Percentiles rank a stretch among this genome's conserved stretches.
Evolutionary conservation across 2,888 invertebrate genomes (phyloP).

Genomic region (Thereva unica): DNA sequence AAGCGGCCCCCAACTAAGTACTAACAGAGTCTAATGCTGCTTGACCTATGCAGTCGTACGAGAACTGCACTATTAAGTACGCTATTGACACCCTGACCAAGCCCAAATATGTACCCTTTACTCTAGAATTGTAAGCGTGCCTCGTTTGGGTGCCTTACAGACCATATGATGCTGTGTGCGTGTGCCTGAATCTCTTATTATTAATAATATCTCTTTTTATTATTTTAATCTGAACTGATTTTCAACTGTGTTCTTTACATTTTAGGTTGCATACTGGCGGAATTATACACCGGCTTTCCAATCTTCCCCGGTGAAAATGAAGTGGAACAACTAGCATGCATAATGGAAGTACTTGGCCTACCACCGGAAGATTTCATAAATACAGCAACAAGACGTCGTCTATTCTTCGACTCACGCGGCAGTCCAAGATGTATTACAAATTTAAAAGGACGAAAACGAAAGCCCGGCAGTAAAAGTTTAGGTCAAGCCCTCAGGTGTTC

Average conservation of each 20-base stretch:
- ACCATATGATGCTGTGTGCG: too few species aligned
- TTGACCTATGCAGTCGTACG: too few species aligned
- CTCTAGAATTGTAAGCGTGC: too few species aligned
- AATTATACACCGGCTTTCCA: conserved; percentile 93
- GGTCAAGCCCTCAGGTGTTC: conserved; percentile 81
- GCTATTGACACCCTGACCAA: too few species aligned
- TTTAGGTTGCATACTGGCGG: conserved; percentile 90
- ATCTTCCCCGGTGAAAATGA: conserved; percentile 97
- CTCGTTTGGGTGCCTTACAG: too few species aligned
- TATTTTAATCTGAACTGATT: background rate
- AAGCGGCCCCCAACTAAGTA: too few species aligned
- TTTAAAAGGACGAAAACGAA: conserved; percentile 88
- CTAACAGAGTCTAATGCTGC: too few species aligned
- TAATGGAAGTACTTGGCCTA: conserved; percentile 92
- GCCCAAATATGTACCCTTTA: too few species aligned
- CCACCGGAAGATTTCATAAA: conserved; percentile 87
- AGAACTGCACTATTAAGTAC: too few species aligned
- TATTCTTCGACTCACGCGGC: conserved; percentile 89
- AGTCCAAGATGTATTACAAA: conserved; percentile 89
- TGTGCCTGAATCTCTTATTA: background rate
- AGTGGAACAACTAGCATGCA: conserved; percentile 93
- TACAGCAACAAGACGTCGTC: conserved; percentile 80
- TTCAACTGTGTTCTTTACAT: conserved; percentile 34
- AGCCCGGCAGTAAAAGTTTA: conserved; percentile 83
- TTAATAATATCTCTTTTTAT: background rate